phyloP scores from a whole-genome alignment of 2,113 vertebrate species.

The Oncorhynchus nerka region DNA sequence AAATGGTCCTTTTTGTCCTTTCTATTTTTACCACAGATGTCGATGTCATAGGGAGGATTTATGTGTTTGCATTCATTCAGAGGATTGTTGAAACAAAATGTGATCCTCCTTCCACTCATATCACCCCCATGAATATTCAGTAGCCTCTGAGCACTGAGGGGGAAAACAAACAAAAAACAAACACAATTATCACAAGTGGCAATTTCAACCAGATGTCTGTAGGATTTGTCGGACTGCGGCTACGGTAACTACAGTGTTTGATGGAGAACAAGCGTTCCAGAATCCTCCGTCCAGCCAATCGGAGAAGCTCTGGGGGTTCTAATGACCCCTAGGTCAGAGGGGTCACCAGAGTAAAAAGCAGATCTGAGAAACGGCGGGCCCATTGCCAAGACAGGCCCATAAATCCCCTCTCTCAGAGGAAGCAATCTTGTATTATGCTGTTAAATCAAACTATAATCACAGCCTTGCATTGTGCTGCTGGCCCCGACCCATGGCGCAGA shows the following conservation, averaged over 20 bases:
- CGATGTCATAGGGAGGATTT: too few relatives aligned
- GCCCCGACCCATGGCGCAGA: not conserved
- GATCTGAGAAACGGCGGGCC: slow-evolving; percentile 46
- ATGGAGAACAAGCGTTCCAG: slow-evolving; percentile 26
- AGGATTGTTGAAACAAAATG: not conserved
- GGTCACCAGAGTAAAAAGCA: slow-evolving; percentile 44
- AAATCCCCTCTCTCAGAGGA: slow-evolving; percentile 54
- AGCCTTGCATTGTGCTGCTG: slow-evolving; percentile 27
- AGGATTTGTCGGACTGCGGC: slow-evolving; percentile 20
- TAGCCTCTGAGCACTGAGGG: not conserved
- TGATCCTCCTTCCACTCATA: not conserved
- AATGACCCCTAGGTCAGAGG: slow-evolving; percentile 51
- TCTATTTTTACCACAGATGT: not conserved
- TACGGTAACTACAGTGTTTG: slow-evolving; percentile 28
- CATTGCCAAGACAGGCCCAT: slow-evolving; percentile 46
- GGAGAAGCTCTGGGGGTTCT: slow-evolving; percentile 30
- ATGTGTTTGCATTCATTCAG: too few relatives aligned
- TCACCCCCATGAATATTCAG: not conserved
- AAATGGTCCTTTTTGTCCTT: too few relatives aligned
- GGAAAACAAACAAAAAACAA: slow-evolving; percentile 46
- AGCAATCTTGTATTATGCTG: slow-evolving; percentile 49
- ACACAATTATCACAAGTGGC: slow-evolving; percentile 51
- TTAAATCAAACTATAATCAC: slow-evolving; percentile 49
- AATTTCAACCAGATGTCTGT: slow-evolving; percentile 58
- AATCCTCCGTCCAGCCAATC: slow-evolving; percentile 32